Percentiles rank a stretch among this genome's conserved stretches.
phyloP scores from a whole-genome alignment of 2,888 invertebrate species.

The Netelia fuscicornis region DNA sequence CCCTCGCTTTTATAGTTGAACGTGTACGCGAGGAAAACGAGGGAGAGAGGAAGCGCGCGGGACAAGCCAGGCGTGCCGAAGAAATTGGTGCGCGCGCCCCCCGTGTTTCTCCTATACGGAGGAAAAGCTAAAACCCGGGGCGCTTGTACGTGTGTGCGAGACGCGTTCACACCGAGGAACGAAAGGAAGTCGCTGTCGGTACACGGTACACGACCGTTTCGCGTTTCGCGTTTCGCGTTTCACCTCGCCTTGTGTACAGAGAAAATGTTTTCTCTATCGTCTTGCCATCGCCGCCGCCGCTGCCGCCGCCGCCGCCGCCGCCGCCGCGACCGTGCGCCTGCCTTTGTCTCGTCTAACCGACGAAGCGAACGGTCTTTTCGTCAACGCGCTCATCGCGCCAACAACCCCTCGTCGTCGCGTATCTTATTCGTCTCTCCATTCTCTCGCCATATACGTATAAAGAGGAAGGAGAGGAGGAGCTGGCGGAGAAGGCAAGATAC shows the following conservation, averaged over 20 bases:
- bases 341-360: conserved; percentile 52
- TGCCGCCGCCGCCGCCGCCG: too few species aligned
- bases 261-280: conserved; percentile 53
- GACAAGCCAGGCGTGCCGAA: conserved; percentile 69
- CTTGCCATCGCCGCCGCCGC: not conserved
- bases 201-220: not conserved
- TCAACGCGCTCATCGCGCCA: conserved; percentile 17
- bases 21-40: conserved; percentile 33
- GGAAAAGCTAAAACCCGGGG: conserved; percentile 71
- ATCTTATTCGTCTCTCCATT: conserved; percentile 31
- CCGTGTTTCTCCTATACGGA: conserved; percentile 64
- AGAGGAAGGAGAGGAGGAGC: not conserved
- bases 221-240: too few species aligned
- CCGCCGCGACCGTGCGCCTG: not conserved
- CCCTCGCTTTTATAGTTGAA: conserved; percentile 83
- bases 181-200: conserved; percentile 72
- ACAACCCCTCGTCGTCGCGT: not conserved
- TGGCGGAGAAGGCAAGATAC: not conserved
- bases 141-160: not conserved
- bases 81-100: conserved; percentile 62
- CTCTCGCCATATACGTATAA: conserved; percentile 18
- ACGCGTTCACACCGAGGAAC: conserved; percentile 56
- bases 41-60: conserved; percentile 48
- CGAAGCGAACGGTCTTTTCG: conserved; percentile 17
- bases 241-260: too few species aligned